Percentiles rank a stretch among this genome's conserved stretches.
These are phyloP conservation scores for Drosophila prolongata DNA, from an alignment of 2,888 invertebrate genomes.

Conservation along the genomic window DNA sequence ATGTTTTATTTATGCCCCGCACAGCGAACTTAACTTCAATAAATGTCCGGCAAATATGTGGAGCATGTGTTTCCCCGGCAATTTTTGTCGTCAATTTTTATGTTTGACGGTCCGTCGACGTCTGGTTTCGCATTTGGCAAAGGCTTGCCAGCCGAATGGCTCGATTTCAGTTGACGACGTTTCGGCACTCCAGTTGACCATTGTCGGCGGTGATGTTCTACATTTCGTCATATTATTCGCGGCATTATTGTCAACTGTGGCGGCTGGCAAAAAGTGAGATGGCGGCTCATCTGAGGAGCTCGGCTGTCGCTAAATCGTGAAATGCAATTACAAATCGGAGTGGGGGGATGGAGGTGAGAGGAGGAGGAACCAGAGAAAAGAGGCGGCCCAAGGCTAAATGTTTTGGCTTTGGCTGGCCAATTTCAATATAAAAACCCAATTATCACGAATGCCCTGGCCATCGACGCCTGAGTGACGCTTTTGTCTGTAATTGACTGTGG, in stretches of 20 bases:
- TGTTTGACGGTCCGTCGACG: slow-evolving; percentile 59
- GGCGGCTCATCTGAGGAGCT: slow-evolving; percentile 64
- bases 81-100: slow-evolving; percentile 83
- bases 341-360: slow-evolving; percentile 29
- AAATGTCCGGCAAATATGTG: slow-evolving; percentile 85
- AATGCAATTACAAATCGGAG: slow-evolving; percentile 68
- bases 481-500: slow-evolving; percentile 81
- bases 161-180: slow-evolving; percentile 7
- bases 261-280: slow-evolving; percentile 62
- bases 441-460: slow-evolving; percentile 62
- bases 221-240: slow-evolving; percentile 82
- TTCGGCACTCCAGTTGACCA: slow-evolving; percentile 34
- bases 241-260: slow-evolving; percentile 80
- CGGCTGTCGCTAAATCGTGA: slow-evolving; percentile 71
- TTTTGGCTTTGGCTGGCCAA: slow-evolving; percentile 41
- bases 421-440: slow-evolving; percentile 76
- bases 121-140: slow-evolving; percentile 14
- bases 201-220: slow-evolving; percentile 79
- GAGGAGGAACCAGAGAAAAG: slow-evolving; percentile 4
- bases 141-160: slow-evolving; percentile 1
- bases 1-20: slow-evolving; percentile 85
- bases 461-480: slow-evolving; percentile 69
- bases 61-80: slow-evolving; percentile 85
- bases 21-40: slow-evolving; percentile 85
- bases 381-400: slow-evolving; percentile 38